Base-by-base conservation (phyloP, 2,888 invertebrate genomes). In the Listrodromus nycthemerus region DNA sequence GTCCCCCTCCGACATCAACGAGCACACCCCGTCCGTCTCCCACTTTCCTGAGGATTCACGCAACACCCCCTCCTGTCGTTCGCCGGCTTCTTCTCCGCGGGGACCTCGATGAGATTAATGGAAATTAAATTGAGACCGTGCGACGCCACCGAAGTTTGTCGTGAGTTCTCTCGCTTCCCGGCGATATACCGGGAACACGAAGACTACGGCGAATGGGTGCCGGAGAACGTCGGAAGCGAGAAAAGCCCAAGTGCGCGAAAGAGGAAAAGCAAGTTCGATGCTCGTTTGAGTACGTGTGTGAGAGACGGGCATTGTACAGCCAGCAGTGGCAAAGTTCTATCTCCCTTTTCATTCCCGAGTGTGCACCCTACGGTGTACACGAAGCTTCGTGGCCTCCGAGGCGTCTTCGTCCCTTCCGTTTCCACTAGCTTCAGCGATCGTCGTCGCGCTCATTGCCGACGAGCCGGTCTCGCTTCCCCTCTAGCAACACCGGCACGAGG, bases 401-500 rank as follows among this genome's bases (percentile, higher is more conserved):
- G 70, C 82, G 66, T 73, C 76, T 76, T 84, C 79, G 79, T 78
- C 81, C 70, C 73, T 77, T 73, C 63, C 75, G 58, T 65, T 79
- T 65, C 65, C 78, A 70, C 69, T 30, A 37, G 61, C 69, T 74
- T 55, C 58, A 87, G 41, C 80, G 41, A 48, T 33, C 48, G 8
- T 63, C 50, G 63, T 74, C 63, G n/a, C 10, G 85, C 88, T 86
- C 88, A 86, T 85, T 71, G 81, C 61, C 27, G 27, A 27, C 0
- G 16, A 16, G 4, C 87, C 86, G 71, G 79, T 30, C 61, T 69
- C 67, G 79, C 45, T 48, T 78, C 71, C 77, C 78, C 70, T 67
- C 55, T 63, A 30, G 70, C 76, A 58, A 75, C 79, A 66, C 65
- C 58, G 82, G 89, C 89, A 87, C 82, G 90, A 90, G 90, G 91